Percentiles rank a stretch among this genome's conserved stretches.
Conservation (phyloP, 2,797 vertebrate species). For the Xenentodon cancila region DNA sequence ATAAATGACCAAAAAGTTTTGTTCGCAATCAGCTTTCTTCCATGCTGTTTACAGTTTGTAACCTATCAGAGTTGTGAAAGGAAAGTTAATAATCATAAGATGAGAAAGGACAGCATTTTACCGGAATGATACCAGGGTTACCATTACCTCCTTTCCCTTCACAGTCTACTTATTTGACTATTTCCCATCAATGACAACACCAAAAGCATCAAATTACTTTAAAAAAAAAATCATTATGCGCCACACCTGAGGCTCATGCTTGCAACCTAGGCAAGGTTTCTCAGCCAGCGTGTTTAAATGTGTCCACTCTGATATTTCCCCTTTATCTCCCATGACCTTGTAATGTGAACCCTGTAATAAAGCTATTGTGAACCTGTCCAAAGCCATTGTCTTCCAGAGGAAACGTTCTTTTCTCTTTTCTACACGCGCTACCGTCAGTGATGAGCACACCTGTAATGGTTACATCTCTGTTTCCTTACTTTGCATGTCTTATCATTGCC, state of each 20-base stretch:
- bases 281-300: constrained; percentile 68
- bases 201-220: constrained; percentile 76
- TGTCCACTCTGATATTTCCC: constrained; percentile 84
- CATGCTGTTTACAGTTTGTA: constrained; percentile 50
- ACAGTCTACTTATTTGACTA: constrained; percentile 52
- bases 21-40: constrained; percentile 10
- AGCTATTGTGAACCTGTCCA: constrained; percentile 87
- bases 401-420: constrained; percentile 70
- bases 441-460: constrained; percentile 85
- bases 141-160: constrained; percentile 39
- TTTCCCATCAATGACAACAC: constrained; percentile 67
- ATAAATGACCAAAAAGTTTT: constrained; percentile 14
- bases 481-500: constrained; percentile 43
- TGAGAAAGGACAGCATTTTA: constrained; percentile 32
- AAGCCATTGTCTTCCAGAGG: constrained; percentile 81
- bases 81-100: constrained; percentile 28
- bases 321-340: constrained; percentile 78
- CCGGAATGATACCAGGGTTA: constrained; percentile 17
- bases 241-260: constrained; percentile 63
- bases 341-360: constrained; percentile 87
- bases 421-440: constrained; percentile 66
- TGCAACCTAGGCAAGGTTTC: constrained; percentile 64
- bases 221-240: constrained; percentile 54
- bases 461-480: constrained; percentile 59
- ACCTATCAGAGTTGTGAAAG: constrained; percentile 43